phyloP scores from a whole-genome alignment of 2,113 vertebrate genomes.

The Holacanthus passer region DNA sequence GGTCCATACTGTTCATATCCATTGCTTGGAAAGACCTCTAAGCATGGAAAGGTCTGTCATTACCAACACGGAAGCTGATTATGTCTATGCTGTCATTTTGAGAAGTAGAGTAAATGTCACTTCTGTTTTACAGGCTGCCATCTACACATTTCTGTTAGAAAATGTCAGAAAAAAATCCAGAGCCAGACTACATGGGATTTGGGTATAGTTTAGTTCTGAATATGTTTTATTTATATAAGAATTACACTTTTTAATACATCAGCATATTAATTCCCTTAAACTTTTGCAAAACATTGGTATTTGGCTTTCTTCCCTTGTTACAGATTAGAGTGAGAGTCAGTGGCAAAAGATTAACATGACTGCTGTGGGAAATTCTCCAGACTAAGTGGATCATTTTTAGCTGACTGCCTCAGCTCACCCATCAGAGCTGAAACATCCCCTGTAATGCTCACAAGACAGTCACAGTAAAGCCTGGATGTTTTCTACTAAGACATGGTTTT shows the following conservation, averaged over 20 bases:
- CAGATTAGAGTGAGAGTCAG: constrained; percentile 66
- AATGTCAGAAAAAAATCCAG: constrained; percentile 7
- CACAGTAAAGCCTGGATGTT: not conserved
- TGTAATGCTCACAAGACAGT: constrained; percentile 13
- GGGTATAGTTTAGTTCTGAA: not conserved
- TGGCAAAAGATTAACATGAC: constrained; percentile 70
- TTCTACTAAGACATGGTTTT: constrained; percentile 2
- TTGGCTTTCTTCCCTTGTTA: constrained; percentile 53
- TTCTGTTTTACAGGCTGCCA: constrained; percentile 43
- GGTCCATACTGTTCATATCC: not conserved
- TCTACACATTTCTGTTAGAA: constrained; percentile 4
- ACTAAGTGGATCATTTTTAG: constrained; percentile 72
- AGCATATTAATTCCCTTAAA: constrained; percentile 20
- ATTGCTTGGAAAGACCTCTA: not conserved
- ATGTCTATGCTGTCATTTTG: constrained; percentile 21
- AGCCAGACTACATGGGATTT: constrained; percentile 1
- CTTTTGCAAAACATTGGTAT: constrained; percentile 41
- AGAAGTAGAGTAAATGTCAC: constrained; percentile 30
- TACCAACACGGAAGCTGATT: constrained; percentile 43
- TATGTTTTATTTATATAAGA: not conserved
- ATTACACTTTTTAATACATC: not conserved
- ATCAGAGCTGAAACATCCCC: constrained; percentile 37
- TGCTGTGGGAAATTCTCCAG: constrained; percentile 63
- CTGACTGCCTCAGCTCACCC: constrained; percentile 56
- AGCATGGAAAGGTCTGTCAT: not conserved